Evolutionary conservation across 2,888 invertebrate genomes (phyloP).

Genomic region (Atherix ibis): DNA sequence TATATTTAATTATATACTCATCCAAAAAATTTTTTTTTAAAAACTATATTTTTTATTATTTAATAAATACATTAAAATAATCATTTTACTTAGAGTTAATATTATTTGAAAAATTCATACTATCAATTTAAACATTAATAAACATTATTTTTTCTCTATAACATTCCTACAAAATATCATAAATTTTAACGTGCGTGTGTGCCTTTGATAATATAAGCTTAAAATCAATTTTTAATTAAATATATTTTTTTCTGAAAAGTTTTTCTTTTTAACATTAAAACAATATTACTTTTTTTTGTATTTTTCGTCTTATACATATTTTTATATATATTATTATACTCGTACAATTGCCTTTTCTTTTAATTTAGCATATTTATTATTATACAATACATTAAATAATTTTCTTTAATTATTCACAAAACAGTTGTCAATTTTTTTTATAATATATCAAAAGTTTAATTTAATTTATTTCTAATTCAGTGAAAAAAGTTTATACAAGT

Average conservation of each 20-base stretch:
- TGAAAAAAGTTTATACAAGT: too few species aligned
- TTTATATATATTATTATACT: slow-evolving; percentile 2
- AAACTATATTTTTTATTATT: not conserved
- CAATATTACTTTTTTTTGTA: not conserved
- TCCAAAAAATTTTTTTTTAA: not conserved
- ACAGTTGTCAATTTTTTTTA: too few species aligned
- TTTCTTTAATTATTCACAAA: too few species aligned
- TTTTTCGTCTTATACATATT: not conserved
- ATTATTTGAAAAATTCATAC: not conserved
- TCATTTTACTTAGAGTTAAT: too few species aligned
- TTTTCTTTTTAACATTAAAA: too few species aligned
- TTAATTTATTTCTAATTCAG: too few species aligned
- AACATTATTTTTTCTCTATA: not conserved
- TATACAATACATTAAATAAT: too few species aligned
- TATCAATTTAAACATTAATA: not conserved
- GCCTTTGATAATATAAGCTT: slow-evolving; percentile 4
- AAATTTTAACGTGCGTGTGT: slow-evolving; percentile 8
- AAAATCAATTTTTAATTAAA: not conserved
- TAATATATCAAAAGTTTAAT: too few species aligned
- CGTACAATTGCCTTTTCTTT: too few species aligned
- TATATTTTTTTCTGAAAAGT: too few species aligned
- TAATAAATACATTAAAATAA: too few species aligned
- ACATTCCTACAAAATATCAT: not conserved
- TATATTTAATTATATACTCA: not conserved
- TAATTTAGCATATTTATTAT: too few species aligned